Evolutionary conservation across 2,113 vertebrate species (phyloP).

Genomic region (Hydropotes inermis): DNA sequence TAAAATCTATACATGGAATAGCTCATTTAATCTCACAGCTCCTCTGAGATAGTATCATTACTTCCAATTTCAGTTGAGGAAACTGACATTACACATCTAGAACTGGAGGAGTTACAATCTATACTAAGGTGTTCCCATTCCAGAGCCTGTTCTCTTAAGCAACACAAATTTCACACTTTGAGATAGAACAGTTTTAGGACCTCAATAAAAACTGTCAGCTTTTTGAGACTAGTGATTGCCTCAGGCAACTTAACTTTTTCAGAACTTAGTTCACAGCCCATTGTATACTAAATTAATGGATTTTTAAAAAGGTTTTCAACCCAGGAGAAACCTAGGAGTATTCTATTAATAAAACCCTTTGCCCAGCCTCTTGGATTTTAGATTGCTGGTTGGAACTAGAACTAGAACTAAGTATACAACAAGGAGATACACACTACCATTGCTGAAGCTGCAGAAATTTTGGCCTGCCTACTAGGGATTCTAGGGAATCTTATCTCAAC

Average conservation of each 20-base stretch:
- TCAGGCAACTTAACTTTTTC: background rate
- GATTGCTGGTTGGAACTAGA: background rate
- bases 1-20: background rate
- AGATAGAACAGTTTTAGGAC: background rate
- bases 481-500: background rate
- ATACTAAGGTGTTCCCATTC: background rate
- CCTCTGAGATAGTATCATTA: background rate
- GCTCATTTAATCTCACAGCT: background rate
- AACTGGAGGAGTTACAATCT: background rate
- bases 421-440: background rate
- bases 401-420: background rate
- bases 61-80: background rate
- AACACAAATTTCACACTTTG: slow-evolving; percentile 15
- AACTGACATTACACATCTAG: background rate
- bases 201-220: background rate
- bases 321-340: background rate
- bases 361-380: background rate
- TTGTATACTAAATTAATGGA: background rate
- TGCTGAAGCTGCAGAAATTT: background rate
- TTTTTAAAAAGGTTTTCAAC: background rate
- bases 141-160: slow-evolving; percentile 7
- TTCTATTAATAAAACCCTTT: background rate
- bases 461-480: background rate
- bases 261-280: background rate
- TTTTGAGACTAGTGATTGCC: background rate